Base-by-base conservation (phyloP, 2,797 vertebrate species). In the Melopsittacus undulatus region DNA sequence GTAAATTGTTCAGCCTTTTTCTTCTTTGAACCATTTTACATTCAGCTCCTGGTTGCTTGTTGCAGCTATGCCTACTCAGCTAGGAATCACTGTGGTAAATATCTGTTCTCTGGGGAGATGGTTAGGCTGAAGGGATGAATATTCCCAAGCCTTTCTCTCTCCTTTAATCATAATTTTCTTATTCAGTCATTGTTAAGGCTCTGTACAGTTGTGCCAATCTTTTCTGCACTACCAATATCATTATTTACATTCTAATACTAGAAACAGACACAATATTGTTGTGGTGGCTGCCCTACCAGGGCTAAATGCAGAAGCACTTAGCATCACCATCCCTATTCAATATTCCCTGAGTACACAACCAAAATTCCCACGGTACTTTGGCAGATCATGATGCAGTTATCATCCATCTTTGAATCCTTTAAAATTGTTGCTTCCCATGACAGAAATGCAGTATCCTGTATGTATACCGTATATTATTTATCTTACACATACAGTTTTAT, bases 401-500 rank as follows among this genome's bases (percentile, higher is more conserved):
- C 76, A 27, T 43, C 40, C 7, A 5, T 34, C 21, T 36, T 29
- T 56, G 24, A 51, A 57, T 52, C 26, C 5, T 74, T 52, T 59
- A 38, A 70, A 51, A 57, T n/a, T 8, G 14, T 72, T 63, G 13
- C 5, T 81, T 38, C 46, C 20, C 6, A 17, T n/a, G 46, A 61
- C 38, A 81, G 23, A 38, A 54, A 43, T 30, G 16, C 23, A 26
- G 9, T 61, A 32, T 67, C 23, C 17, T 40, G 6, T n/a, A 16
- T 26, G 11, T 22, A n/a, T 48, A 16, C 13, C 16, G 2, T 32
- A 2, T 45, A n/a, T 61, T 30, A 24, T 76, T 76, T 46, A 22
- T 30, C 36, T 63, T 40, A 40, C 7, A 5, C 1, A 1, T n/a
- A 43, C 1, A 1, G 10, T 54, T 70, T 81, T 61, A 5, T 24